Percentiles rank a stretch among this genome's conserved stretches.
phyloP scores from a whole-genome alignment of 2,888 invertebrate species.

The Eupithecia tripunctaria region DNA sequence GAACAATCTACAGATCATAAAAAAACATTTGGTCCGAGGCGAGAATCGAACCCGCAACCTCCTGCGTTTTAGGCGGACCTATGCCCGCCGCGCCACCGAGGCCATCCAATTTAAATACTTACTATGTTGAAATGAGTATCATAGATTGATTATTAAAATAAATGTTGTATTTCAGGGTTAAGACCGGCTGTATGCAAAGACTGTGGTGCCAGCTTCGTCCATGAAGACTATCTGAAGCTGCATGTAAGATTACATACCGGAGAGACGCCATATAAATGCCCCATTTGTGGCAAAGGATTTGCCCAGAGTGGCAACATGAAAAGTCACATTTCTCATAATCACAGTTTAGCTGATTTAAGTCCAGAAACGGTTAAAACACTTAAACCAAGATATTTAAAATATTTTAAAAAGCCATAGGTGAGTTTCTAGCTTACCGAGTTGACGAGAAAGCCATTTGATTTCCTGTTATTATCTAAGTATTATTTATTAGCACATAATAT shows the following conservation, averaged over 20 bases:
- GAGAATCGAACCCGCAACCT: no score
- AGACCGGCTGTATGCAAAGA: constrained; percentile 74
- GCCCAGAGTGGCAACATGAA: constrained; percentile 80
- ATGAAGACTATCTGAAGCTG: constrained; percentile 75
- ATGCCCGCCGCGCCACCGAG: no score
- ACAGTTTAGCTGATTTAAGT: constrained; percentile 72
- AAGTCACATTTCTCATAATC: constrained; percentile 72
- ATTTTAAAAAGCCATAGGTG: constrained; percentile 56
- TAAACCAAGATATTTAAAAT: constrained; percentile 72
- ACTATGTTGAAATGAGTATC: not conserved
- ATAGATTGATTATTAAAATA: not conserved
- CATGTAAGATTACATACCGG: constrained; percentile 81
- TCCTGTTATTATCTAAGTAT: not conserved
- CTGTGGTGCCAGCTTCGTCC: constrained; percentile 73
- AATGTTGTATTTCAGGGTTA: constrained; percentile 62
- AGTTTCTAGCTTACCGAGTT: not conserved
- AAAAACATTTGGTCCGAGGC: no score
- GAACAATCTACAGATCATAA: no score
- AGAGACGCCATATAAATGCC: constrained; percentile 80
- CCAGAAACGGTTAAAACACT: constrained; percentile 65
- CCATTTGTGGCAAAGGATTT: constrained; percentile 76
- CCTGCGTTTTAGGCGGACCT: no score
- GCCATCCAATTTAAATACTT: no score
- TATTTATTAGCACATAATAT: not conserved
- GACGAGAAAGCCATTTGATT: not conserved